Evolutionary conservation across 2,113 vertebrate genomes (phyloP).

Genomic region (Phyllostomus hastatus): DNA sequence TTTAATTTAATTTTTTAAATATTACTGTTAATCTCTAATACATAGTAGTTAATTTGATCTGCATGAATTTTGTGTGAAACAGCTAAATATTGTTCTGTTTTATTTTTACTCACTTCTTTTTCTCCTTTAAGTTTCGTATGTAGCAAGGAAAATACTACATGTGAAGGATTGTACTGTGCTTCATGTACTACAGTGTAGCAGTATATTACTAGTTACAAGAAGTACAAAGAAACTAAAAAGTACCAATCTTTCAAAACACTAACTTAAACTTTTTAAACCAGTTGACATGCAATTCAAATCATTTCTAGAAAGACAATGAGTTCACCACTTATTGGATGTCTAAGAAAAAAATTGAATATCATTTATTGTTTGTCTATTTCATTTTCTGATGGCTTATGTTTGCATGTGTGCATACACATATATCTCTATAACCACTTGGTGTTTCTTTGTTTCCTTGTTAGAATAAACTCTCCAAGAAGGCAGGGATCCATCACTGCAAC

Average conservation of each 20-base stretch:
- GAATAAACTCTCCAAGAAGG: background rate
- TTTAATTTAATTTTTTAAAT: background rate
- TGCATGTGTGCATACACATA: background rate
- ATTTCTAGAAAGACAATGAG: background rate
- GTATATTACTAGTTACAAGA: background rate
- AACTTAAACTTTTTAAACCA: background rate
- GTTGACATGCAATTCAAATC: background rate
- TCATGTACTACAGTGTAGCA: background rate
- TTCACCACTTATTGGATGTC: background rate
- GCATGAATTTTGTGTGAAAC: background rate
- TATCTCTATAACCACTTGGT: background rate
- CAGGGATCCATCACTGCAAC: background rate
- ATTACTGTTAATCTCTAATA: background rate
- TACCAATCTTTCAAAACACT: background rate
- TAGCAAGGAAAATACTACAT: background rate
- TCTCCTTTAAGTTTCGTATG: background rate
- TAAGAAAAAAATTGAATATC: background rate
- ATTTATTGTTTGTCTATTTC: background rate
- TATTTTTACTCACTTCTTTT: background rate
- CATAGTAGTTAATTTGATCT: background rate
- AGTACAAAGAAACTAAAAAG: background rate
- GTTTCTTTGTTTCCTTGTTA: background rate
- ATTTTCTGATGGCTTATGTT: background rate
- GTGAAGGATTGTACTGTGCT: background rate
- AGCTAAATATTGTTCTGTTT: background rate